Base-by-base conservation (phyloP, 2,888 invertebrate species). In the Oscheius sp. region DNA sequence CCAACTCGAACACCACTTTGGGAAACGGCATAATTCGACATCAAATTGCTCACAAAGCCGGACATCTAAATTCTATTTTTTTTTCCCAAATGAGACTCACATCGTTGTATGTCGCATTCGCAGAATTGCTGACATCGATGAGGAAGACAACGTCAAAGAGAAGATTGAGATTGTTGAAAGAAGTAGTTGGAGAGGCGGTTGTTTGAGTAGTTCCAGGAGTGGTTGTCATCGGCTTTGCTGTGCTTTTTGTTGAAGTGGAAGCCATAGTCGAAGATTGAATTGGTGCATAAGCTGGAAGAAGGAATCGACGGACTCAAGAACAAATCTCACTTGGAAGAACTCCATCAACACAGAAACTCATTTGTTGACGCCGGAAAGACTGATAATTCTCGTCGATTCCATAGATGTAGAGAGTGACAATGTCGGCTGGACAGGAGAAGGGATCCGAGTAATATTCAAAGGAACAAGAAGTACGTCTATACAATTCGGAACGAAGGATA, bases 361-460 rank as follows among this genome's bases (percentile, higher is more conserved):
- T 37, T 57, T 74, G 69, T 55, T 77, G 73, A 33, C 81, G 71
- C 34, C 74, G 66, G 73, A 80, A 81, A 37, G 70, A 68, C 63
- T 75, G 73, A 23, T 77, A 76, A 20, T 39, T 58, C 48, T 74
- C 73, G 48, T 79, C 79, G 34, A 74, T 68, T 65, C 81, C 81
- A 70, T 77, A 73, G 12, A 81, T 67, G 52, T 67, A 75, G 0
- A 78, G 53, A n/a, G 37, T 73, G 37, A 78, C 31, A 65, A 74
- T 69, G 33, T 78, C 78, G 25, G 71, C 57, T n/a, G 74, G 71
- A 64, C 82, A 82, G 31, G 63, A 74, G 68, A 82, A 77, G 48
- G 75, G 70, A 55, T 81, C 80, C 1, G 82, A 80, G 53, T 74
- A 78, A 71, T 75, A 82, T 58, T 80, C 75, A 65, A 72, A 82